Conservation (phyloP, 2,113 vertebrate genomes). For the Platycercus adscitus region DNA sequence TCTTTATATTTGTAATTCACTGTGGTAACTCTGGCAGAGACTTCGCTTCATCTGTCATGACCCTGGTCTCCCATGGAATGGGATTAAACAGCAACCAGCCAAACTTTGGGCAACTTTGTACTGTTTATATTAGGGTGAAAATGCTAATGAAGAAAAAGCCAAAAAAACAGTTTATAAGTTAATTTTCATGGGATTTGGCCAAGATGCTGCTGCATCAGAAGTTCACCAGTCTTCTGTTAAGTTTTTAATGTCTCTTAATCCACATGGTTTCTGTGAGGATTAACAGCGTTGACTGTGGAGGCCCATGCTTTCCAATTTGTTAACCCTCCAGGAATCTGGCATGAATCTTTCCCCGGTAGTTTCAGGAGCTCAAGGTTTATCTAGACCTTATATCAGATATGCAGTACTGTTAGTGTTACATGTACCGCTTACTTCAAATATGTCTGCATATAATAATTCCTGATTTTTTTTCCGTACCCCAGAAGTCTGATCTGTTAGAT, state of each 20-base stretch:
- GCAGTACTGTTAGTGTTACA: not conserved
- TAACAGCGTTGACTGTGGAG: not conserved
- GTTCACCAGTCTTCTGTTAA: not conserved
- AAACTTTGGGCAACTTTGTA: not conserved
- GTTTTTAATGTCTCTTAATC: not conserved
- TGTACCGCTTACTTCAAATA: not conserved
- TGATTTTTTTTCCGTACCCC: not conserved
- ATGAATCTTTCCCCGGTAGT: not conserved
- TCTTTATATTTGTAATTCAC: not conserved
- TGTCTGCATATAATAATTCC: not conserved
- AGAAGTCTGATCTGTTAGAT: not conserved
- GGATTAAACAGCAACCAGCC: not conserved
- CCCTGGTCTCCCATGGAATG: not conserved
- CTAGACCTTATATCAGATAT: not conserved
- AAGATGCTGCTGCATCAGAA: not conserved
- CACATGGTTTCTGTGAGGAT: not conserved
- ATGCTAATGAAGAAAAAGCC: not conserved
- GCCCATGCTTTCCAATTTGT: not conserved
- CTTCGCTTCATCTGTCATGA: not conserved
- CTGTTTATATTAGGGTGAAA: not conserved
- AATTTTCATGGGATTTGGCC: not conserved
- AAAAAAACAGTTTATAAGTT: not conserved
- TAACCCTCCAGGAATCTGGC: not conserved
- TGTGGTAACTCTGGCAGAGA: not conserved
- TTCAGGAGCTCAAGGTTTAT: not conserved